Conservation (phyloP, 2,113 vertebrate species). For the Gobiocypris rarus region DNA sequence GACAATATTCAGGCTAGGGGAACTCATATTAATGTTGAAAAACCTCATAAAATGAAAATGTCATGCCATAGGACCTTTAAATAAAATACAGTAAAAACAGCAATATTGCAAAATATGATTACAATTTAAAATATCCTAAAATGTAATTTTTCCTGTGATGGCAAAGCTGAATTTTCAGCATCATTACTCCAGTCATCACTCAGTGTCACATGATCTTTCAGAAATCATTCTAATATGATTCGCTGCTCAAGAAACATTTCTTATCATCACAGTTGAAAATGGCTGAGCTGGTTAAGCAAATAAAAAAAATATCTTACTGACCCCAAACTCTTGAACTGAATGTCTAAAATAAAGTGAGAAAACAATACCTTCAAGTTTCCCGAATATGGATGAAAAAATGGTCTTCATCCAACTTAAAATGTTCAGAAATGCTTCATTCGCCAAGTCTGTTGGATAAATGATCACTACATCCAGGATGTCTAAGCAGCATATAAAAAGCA, state of each 20-base stretch:
- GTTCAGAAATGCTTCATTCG: background rate
- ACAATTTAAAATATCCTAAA: too few species aligned
- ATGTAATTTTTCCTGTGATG: background rate
- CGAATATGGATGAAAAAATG: background rate
- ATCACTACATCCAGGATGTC: slow-evolving; percentile 10
- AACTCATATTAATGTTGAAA: too few species aligned
- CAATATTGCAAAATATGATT: too few species aligned
- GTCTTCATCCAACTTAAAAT: slow-evolving; percentile 1
- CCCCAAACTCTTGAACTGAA: background rate
- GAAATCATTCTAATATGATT: background rate
- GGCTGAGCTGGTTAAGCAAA: background rate
- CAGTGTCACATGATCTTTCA: background rate
- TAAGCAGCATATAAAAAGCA: background rate
- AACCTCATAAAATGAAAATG: too few species aligned
- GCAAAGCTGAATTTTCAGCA: background rate
- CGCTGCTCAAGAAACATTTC: background rate
- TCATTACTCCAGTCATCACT: background rate
- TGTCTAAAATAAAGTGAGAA: background rate
- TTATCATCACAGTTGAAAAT: background rate
- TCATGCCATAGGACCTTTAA: too few species aligned
- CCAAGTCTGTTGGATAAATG: slow-evolving; percentile 22
- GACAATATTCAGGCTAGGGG: too few species aligned
- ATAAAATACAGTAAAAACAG: background rate
- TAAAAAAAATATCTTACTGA: background rate
- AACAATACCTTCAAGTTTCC: slow-evolving; percentile 16